phyloP scores from a whole-genome alignment of 2,888 invertebrate species.

The Lasioglossum morio region DNA sequence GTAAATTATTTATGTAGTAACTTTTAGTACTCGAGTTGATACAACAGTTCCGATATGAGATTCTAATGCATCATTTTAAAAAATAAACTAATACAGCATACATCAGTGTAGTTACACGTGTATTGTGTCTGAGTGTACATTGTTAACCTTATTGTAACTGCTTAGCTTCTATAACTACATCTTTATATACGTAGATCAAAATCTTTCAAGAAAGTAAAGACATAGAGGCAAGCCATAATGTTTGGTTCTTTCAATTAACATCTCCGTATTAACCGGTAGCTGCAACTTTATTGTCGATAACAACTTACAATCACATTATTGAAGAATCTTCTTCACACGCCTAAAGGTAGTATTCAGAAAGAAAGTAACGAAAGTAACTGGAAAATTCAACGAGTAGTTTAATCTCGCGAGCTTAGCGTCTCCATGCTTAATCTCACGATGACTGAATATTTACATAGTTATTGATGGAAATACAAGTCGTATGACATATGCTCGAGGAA shows the following conservation, averaged over 20 bases:
- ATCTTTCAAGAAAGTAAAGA: neutral
- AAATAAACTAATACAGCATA: no score
- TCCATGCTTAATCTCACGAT: conserved; percentile 9
- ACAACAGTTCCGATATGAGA: neutral
- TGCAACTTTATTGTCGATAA: neutral
- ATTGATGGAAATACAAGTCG: conserved; percentile 64
- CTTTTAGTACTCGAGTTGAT: neutral
- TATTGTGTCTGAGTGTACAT: no score
- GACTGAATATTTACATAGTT: conserved; percentile 61
- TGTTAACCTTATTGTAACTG: neutral
- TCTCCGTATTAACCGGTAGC: neutral
- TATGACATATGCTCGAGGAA: conserved; percentile 32
- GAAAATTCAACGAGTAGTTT: neutral
- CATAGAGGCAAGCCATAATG: neutral
- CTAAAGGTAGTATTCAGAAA: neutral
- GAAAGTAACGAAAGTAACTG: neutral
- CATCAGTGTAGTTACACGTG: no score
- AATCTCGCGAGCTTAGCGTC: neutral
- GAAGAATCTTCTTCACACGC: no score
- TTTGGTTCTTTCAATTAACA: neutral
- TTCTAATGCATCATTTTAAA: neutral
- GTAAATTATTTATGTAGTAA: neutral
- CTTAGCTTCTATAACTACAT: neutral
- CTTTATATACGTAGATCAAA: no score
- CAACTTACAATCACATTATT: no score